Evolutionary conservation across 2,113 vertebrate genomes (phyloP).

Genomic region (Taurulus bubalis): DNA sequence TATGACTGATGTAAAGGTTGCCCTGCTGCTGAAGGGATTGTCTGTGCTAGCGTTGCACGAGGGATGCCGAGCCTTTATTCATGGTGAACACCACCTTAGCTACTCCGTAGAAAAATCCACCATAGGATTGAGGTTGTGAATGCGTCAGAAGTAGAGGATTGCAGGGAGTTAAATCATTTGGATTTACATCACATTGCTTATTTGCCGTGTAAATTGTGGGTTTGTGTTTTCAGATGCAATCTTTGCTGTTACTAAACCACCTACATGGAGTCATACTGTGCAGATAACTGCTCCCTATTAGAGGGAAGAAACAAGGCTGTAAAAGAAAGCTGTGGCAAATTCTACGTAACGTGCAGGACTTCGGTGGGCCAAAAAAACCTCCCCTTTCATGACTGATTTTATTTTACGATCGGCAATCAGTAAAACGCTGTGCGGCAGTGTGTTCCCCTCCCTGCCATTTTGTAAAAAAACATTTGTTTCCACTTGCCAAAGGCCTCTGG

Average conservation of each 20-base stretch:
- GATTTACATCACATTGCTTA: conserved; percentile 83
- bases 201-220: conserved; percentile 76
- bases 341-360: conserved; percentile 83
- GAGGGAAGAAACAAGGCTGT: conserved; percentile 87
- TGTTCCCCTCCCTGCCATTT: conserved; percentile 86
- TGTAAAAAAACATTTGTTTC: conserved; percentile 83
- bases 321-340: conserved; percentile 85
- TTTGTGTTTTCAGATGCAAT: conserved; percentile 76
- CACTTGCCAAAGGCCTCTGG: conserved; percentile 84
- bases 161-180: conserved; percentile 79
- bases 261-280: conserved; percentile 78
- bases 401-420: conserved; percentile 92
- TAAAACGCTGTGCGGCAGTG: conserved; percentile 86
- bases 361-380: conserved; percentile 75
- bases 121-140: conserved; percentile 52
- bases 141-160: conserved; percentile 42
- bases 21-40: conserved; percentile 68
- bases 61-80: conserved; percentile 69
- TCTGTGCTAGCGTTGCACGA: conserved; percentile 73
- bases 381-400: conserved; percentile 88
- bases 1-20: conserved; percentile 57
- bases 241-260: conserved; percentile 69
- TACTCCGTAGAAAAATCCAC: conserved; percentile 21
- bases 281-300: conserved; percentile 83
- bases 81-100: conserved; percentile 69